Evolutionary conservation across 2,113 vertebrate genomes (phyloP).

Genomic region (Heloderma charlesbogerti): DNA sequence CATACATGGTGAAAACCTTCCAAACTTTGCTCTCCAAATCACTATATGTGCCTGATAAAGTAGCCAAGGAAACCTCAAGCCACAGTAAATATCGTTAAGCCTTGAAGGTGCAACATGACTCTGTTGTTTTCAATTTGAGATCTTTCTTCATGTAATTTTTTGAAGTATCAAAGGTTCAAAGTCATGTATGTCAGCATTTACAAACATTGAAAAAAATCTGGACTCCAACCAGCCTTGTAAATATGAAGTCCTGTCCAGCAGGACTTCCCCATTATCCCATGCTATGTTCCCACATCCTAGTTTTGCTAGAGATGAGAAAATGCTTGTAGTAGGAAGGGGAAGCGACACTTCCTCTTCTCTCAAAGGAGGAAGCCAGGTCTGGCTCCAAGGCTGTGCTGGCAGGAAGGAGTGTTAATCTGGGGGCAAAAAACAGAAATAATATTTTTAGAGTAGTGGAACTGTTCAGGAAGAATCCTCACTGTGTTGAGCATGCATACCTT

Average conservation of each 20-base stretch:
- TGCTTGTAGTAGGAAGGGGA: background rate
- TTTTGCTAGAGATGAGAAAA: background rate
- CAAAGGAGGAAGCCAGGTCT: conserved; percentile 5
- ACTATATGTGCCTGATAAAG: background rate
- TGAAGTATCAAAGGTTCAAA: background rate
- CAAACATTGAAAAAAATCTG: background rate
- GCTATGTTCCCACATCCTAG: background rate
- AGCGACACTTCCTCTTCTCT: background rate
- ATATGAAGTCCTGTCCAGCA: background rate
- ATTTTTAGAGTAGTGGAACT: conserved; percentile 3
- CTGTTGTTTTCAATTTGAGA: background rate
- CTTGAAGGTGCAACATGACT: background rate
- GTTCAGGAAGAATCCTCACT: background rate
- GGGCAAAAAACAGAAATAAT: background rate
- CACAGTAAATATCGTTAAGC: background rate
- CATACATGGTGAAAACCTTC: background rate
- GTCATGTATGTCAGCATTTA: background rate
- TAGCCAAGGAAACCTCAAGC: background rate
- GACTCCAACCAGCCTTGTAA: background rate
- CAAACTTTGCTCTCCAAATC: background rate
- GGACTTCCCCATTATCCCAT: background rate
- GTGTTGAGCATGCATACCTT: background rate
- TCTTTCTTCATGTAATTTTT: background rate
- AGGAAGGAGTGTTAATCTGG: background rate
- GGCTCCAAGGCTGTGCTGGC: background rate